These are phyloP conservation scores for Zophobas morio DNA, from an alignment of 1,140 invertebrate genomes.

Conservation along the genomic window DNA sequence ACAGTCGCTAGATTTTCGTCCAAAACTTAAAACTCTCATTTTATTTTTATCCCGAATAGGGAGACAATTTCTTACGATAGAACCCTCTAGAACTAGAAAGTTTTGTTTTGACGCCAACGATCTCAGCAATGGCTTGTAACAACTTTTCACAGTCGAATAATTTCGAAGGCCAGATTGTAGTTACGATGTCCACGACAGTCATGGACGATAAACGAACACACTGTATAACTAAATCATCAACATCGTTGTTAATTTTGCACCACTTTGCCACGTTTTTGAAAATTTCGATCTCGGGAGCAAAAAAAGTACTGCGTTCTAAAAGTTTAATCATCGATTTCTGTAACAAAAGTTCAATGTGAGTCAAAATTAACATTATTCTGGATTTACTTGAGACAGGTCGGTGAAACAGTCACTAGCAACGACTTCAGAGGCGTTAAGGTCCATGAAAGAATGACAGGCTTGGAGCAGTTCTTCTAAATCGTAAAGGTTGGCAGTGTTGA, in stretches of 20 bases:
- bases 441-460: neutral
- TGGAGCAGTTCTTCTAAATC: neutral
- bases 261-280: conserved; percentile 3
- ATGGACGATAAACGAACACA: conserved; percentile 3
- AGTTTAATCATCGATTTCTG: neutral
- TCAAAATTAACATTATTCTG: neutral
- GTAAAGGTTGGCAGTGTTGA: neutral
- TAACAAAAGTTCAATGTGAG: neutral
- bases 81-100: neutral
- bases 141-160: neutral
- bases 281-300: conserved; percentile 8
- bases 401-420: neutral
- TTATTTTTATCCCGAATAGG: neutral
- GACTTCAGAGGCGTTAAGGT: neutral
- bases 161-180: neutral
- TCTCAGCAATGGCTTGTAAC: neutral
- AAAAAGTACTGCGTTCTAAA: neutral
- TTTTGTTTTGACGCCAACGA: conserved; percentile 4
- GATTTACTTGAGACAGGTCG: neutral
- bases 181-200: neutral
- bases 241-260: conserved; percentile 2
- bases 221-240: neutral
- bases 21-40: neutral
- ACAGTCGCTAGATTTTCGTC: conserved; percentile 1
- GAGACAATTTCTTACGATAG: neutral